A percentile compares a stretch with the other conserved stretches of the same genome.
These are phyloP conservation scores for Torymus tubicola DNA, from an alignment of 2,888 invertebrate genomes.

Conservation along the genomic window DNA sequence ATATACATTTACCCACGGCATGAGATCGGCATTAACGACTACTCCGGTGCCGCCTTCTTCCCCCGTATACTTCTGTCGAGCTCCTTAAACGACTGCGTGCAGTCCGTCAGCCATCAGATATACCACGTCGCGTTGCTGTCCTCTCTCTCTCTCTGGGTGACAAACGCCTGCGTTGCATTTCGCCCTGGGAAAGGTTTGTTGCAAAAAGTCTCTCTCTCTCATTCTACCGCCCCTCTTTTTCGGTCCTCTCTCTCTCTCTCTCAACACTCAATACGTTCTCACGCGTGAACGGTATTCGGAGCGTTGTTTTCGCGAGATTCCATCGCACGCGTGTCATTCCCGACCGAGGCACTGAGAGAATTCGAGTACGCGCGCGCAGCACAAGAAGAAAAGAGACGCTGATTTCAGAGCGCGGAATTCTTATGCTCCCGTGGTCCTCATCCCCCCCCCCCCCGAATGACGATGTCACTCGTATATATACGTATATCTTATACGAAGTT, in stretches of 20 bases:
- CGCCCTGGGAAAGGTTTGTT: too few relatives aligned
- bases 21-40: too few relatives aligned
- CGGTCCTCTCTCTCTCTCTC: not conserved
- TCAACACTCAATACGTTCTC: slow-evolving; percentile 57
- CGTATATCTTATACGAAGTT: too few relatives aligned
- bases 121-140: too few relatives aligned
- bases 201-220: slow-evolving; percentile 1
- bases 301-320: slow-evolving; percentile 56
- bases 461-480: slow-evolving; percentile 33
- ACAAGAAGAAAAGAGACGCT: not conserved
- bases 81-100: too few relatives aligned
- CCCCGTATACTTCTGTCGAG: too few relatives aligned
- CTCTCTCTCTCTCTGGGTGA: too few relatives aligned
- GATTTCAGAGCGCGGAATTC: slow-evolving; percentile 29
- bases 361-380: slow-evolving; percentile 24
- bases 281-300: slow-evolving; percentile 50
- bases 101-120: too few relatives aligned
- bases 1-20: too few relatives aligned
- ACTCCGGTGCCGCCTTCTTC: too few relatives aligned
- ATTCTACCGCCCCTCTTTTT: not conserved
- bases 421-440: too few relatives aligned
- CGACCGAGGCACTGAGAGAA: slow-evolving; percentile 32
- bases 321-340: slow-evolving; percentile 32
- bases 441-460: slow-evolving; percentile 29
- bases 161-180: too few relatives aligned